phyloP scores from a whole-genome alignment of 2,797 vertebrate species.

The Mormyrus hasselquistii region DNA sequence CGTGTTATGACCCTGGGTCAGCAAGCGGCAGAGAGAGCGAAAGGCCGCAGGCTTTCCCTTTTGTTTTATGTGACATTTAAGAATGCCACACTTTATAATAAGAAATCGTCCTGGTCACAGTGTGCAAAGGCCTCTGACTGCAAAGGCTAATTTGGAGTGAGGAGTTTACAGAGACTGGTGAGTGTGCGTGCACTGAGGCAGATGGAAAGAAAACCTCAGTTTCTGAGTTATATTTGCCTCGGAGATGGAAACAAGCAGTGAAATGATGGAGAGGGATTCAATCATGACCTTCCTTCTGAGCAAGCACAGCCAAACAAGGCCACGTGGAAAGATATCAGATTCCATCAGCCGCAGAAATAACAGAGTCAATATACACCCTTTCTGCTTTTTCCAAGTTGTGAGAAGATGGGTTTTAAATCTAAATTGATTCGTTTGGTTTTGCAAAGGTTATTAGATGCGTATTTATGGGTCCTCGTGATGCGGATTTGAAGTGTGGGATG shows the following conservation, averaged over 20 bases:
- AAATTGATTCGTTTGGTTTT: not conserved
- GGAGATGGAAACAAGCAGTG: constrained; percentile 10
- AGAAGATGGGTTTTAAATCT: not conserved
- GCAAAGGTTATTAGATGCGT: not conserved
- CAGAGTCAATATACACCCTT: not conserved
- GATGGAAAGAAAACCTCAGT: constrained; percentile 3
- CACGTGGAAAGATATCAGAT: not conserved
- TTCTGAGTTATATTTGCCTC: not conserved
- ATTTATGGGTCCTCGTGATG: not conserved
- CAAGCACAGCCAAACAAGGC: not conserved
- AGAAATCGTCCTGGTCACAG: not conserved
- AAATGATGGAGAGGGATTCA: constrained; percentile 14
- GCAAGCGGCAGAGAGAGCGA: not conserved
- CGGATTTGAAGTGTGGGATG: not conserved
- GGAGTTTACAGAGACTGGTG: constrained; percentile 1
- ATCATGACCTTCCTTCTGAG: not conserved
- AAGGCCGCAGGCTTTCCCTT: not conserved
- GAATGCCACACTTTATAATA: not conserved
- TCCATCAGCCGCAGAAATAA: not conserved
- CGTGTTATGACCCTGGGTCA: not conserved
- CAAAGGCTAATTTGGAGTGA: constrained; percentile 4
- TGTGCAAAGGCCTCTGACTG: constrained; percentile 1
- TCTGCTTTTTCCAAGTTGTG: not conserved
- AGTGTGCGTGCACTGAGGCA: not conserved
- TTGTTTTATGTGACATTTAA: not conserved